Conservation (phyloP, 2,113 vertebrate species). For the Oxyruncus cristatus region DNA sequence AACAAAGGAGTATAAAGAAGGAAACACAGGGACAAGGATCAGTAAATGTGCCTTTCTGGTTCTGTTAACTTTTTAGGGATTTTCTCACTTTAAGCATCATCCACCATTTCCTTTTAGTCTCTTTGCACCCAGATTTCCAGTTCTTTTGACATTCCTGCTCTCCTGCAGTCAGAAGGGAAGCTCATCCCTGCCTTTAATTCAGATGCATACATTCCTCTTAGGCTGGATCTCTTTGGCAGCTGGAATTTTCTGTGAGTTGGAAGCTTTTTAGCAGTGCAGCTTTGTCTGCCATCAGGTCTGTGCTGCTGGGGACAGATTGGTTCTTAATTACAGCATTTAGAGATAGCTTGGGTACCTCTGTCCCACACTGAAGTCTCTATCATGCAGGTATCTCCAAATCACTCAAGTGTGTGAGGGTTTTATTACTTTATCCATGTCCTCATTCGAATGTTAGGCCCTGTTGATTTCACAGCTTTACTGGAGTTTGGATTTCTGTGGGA, state of each 20-base stretch:
- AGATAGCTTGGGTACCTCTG: not conserved
- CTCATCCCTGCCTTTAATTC: not conserved
- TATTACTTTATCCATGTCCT: not conserved
- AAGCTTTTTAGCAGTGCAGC: not conserved
- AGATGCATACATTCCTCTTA: not conserved
- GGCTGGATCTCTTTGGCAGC: not conserved
- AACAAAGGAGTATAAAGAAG: not conserved
- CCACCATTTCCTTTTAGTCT: not conserved
- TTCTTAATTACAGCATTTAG: not conserved
- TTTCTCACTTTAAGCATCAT: not conserved
- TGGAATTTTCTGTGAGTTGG: not conserved
- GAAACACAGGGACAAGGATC: not conserved
- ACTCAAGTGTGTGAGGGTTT: not conserved
- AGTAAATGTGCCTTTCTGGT: not conserved
- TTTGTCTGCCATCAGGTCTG: constrained; percentile 14
- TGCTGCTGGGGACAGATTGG: constrained; percentile 18
- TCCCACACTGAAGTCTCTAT: not conserved
- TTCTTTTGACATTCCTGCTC: not conserved
- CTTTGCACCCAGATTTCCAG: not conserved
- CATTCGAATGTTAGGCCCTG: not conserved
- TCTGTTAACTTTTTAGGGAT: not conserved
- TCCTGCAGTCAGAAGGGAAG: not conserved
- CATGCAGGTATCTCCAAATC: not conserved
- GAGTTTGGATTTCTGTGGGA: not conserved
- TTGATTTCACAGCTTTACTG: not conserved